Evolutionary conservation across 1,140 invertebrate genomes (phyloP), one percentile per base, ranked within the genome.

Genomic region (Nasonia giraulti): DNA sequence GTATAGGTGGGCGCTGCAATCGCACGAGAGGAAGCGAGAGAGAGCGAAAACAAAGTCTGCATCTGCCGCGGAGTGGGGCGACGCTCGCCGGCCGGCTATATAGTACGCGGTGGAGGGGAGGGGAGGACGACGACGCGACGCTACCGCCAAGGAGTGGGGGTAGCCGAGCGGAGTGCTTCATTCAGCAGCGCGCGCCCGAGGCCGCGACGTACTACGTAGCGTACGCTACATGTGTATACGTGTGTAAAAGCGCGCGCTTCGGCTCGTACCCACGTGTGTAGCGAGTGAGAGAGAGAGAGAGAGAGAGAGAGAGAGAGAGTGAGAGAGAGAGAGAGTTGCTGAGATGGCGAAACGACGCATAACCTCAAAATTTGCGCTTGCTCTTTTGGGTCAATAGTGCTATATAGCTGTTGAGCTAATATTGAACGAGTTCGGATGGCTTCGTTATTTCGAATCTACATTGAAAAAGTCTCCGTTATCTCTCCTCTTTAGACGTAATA

Each of bases 31-130:
- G 40, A 74, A 84, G 82, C 82, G 76, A 84, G 83, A 84, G 55
- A 66, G 69, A 80, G 68, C 27, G 83, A 84, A 84, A 80, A 84
- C 83, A 84, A 80, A 79, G 83, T n/a, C 10, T 37, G 75, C 2
- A 47, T 31, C 1, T 17, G 11, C 33, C 33, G 33, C 6, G 31
- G 47, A 62, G 62, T 20, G 76, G 50, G 31, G 78, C 0, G 78
- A 14, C 37, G n/a, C 81, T 50, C 20, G 80, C 44, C 37, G 47
- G 73, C 33, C 50, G 69, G 37, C 62, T 44, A 44, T 44, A 44
- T 44, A 44, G 40, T 44, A 44, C 40, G 7, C 37, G n/a, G 74
- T 4, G 47, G 12, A 12, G 23, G 23, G 80, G 23, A 50, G 71
- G 71, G 7, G 69, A 37, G 33, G 33, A 37, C 33, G 33, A 37